A percentile compares a stretch with the other conserved stretches of the same genome.
phyloP scores from a whole-genome alignment of 2,888 invertebrate species.

The Escarpia spicata region DNA sequence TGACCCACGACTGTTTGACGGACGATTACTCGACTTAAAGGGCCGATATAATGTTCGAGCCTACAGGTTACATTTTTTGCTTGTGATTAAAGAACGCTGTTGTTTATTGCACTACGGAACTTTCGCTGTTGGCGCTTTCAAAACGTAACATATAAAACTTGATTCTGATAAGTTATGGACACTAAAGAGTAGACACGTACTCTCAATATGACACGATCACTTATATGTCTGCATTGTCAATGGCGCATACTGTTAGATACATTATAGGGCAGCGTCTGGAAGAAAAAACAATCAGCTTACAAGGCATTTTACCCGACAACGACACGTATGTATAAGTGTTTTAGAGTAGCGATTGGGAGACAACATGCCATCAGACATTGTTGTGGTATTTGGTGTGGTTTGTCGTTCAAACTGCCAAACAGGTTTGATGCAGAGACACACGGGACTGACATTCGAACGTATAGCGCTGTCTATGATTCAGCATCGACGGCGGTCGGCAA shows the following conservation, averaged over 20 bases:
- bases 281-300: no score
- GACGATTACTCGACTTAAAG: no score
- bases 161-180: not conserved
- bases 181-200: not conserved
- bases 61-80: not conserved
- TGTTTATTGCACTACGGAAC: not conserved
- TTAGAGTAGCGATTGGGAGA: no score
- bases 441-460: not conserved
- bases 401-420: not conserved
- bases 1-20: not conserved
- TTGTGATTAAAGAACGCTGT: not conserved
- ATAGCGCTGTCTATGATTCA: not conserved
- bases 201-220: not conserved
- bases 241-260: not conserved
- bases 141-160: not conserved
- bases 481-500: not conserved
- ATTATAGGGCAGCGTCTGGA: not conserved
- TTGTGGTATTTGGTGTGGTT: not conserved
- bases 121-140: not conserved
- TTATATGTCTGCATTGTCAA: not conserved
- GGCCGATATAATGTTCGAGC: not conserved
- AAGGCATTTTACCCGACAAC: no score
- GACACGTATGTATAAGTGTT: no score
- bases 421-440: not conserved
- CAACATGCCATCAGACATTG: no score